Evolutionary conservation across 2,797 vertebrate genomes (phyloP), one percentile per base, ranked within the genome.

Genomic region (Smutsia temminckii): DNA sequence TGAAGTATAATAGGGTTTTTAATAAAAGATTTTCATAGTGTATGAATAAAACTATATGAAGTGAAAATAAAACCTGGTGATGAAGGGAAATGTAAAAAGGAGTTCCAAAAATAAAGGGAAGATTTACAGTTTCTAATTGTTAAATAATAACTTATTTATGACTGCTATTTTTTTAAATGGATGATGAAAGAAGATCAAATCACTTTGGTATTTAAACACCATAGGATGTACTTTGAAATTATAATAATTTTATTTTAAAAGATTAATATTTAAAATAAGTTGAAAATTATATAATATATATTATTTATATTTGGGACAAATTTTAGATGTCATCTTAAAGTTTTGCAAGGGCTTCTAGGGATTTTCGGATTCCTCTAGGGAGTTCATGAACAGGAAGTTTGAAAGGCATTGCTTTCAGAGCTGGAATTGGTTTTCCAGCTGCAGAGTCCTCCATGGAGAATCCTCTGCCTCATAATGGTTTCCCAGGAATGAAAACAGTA

Each of bases 281-380:
- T 77, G 14, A 17, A 91, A 87, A 83, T 69, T 34, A 49, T 6
- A 40, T 34, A 90, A 69, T 59, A 69, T 79, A 34, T 27, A 87
- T 94, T 79, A 71, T 89, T 95, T 87, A 63, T 66, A 72, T 78
- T 84, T 80, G 88, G 49, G 25, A 77, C 55, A 93, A 93, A 78
- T 59, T 64, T 93, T 77, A 93, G 64, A 40, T 68, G 59, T 66
- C 34, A 66, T 7, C n/a, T 86, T 83, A 81, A 96, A 74, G 23
- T 69, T 92, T 46, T 20, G 11, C 53, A 91, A 79, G 5, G 2
- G 25, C 5, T 75, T 79, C 25, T 27, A 72, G n/a, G 12, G 13
- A 80, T 85, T 84, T 90, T 90, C n/a, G 61, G 63, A 68, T 85
- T 92, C 57, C 18, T 63, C 78, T 92, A 53, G 10, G 27, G 9